These are phyloP conservation scores for Hermetia illucens DNA, from an alignment of 1,140 invertebrate species.

Conservation along the genomic window DNA sequence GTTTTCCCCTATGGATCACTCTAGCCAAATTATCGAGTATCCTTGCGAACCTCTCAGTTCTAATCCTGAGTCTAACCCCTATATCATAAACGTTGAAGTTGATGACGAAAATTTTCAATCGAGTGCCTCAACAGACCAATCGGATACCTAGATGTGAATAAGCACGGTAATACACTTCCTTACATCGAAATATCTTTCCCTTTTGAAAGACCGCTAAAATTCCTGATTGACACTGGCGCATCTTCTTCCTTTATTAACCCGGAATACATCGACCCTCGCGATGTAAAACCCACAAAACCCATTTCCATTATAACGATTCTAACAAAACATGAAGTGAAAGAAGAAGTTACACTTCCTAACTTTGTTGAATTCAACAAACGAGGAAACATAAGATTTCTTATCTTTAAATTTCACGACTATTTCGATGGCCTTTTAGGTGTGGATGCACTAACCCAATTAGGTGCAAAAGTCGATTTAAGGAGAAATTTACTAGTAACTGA, in stretches of 20 bases:
- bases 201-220: slow-evolving; percentile 3
- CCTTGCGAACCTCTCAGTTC: too few species aligned
- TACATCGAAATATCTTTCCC: slow-evolving; percentile 5
- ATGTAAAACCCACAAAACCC: neutral
- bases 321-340: neutral
- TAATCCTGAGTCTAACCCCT: too few species aligned
- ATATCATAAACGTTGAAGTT: too few species aligned
- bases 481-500: too few species aligned
- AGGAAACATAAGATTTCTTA: neutral
- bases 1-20: too few species aligned
- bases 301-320: slow-evolving; percentile 1
- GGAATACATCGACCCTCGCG: neutral
- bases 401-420: slow-evolving; percentile 8
- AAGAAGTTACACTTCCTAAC: slow-evolving; percentile 2
- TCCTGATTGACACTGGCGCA: slow-evolving; percentile 6
- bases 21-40: too few species aligned
- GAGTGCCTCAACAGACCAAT: slow-evolving; percentile 3
- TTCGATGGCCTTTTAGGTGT: slow-evolving; percentile 6
- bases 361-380: slow-evolving; percentile 7
- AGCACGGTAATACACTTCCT: neutral
- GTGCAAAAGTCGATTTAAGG: too few species aligned
- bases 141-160: slow-evolving; percentile 6
- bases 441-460: too few species aligned
- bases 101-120: slow-evolving; percentile 5
- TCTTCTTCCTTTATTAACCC: slow-evolving; percentile 7